Conservation (phyloP, 2,113 vertebrate genomes). For the Apus apus region DNA sequence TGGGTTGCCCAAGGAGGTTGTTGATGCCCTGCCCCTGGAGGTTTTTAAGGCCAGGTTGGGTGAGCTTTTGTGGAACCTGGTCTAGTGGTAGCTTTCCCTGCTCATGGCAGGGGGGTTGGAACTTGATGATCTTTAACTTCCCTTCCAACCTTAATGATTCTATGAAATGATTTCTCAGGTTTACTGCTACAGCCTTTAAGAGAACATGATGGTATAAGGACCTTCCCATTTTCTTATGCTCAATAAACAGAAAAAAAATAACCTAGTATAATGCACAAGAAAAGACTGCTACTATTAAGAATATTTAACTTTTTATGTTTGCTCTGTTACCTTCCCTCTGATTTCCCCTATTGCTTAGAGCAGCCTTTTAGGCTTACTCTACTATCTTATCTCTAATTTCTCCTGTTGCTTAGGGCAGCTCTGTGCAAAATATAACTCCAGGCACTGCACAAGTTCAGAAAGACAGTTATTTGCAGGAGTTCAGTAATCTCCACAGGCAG, state of each 20-base stretch:
- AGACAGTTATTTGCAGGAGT: background rate
- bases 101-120: too few relatives aligned
- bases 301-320: background rate
- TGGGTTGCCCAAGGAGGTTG: too few relatives aligned
- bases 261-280: background rate
- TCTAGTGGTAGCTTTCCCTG: too few relatives aligned
- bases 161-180: background rate
- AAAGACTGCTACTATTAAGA: background rate
- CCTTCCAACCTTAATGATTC: too few relatives aligned
- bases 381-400: background rate
- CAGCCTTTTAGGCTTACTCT: background rate
- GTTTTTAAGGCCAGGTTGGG: too few relatives aligned
- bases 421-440: background rate
- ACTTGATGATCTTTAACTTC: too few relatives aligned
- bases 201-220: background rate
- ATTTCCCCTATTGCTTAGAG: background rate
- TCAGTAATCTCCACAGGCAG: background rate
- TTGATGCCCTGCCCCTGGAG: too few relatives aligned
- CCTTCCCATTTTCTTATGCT: background rate
- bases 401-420: background rate
- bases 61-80: too few relatives aligned
- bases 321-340: background rate
- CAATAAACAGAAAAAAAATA: background rate
- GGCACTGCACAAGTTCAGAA: background rate
- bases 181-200: background rate